A percentile compares a stretch with the other conserved stretches of the same genome.
Evolutionary conservation across 2,113 vertebrate species (phyloP).

Genomic region (Zonotrichia leucophrys): DNA sequence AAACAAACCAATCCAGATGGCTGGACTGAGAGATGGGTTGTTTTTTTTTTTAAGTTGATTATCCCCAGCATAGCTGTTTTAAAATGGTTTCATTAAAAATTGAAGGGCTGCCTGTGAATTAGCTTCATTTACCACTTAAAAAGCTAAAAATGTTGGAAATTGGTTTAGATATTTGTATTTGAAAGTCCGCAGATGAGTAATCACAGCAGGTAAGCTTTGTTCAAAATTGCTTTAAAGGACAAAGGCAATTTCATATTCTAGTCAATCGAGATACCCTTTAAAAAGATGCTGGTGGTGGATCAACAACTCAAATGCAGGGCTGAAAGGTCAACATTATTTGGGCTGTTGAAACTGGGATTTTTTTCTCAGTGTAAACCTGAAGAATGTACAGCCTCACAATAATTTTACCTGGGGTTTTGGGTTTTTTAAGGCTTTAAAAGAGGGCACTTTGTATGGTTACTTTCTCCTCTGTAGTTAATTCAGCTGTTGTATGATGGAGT

Average conservation of each 20-base stretch:
- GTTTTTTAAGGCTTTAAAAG: not conserved
- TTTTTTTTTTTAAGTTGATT: not conserved
- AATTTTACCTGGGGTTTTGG: not conserved
- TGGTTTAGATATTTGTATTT: constrained; percentile 32
- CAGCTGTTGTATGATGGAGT: not conserved
- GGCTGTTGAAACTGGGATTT: not conserved
- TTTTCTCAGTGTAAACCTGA: not conserved
- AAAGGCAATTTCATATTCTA: constrained; percentile 36
- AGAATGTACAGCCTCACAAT: not conserved
- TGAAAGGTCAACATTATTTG: not conserved
- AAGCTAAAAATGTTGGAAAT: constrained; percentile 29
- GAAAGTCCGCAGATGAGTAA: constrained; percentile 32
- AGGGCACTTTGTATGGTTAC: not conserved
- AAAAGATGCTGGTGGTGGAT: not conserved
- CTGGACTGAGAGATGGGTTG: not conserved
- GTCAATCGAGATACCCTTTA: not conserved
- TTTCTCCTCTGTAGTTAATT: not conserved
- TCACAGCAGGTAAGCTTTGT: constrained; percentile 35
- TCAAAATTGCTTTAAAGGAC: constrained; percentile 45
- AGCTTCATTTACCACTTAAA: constrained; percentile 37
- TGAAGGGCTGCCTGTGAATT: constrained; percentile 11
- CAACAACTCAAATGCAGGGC: not conserved
- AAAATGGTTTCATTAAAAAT: constrained; percentile 11
- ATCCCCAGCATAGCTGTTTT: constrained; percentile 14
- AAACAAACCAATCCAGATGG: constrained; percentile 42